A percentile compares a stretch with the other conserved stretches of the same genome.
phyloP scores from a whole-genome alignment of 2,888 invertebrate genomes.

The Halictus quadricinctus region DNA sequence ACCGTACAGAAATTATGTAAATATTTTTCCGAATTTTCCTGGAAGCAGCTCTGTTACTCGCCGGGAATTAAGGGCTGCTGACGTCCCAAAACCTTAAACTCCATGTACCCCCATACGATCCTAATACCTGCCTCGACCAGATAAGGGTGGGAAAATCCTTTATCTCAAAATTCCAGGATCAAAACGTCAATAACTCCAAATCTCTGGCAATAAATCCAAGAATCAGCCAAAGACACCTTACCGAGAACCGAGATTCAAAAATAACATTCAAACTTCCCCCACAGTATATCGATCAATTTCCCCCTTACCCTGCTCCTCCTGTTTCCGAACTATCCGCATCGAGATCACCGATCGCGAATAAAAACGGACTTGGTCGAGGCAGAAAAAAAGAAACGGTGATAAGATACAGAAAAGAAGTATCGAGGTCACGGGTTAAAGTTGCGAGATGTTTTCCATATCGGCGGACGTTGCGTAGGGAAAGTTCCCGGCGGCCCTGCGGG shows the following conservation, averaged over 20 bases:
- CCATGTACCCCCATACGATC: constrained; percentile 1
- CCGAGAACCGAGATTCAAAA: background rate
- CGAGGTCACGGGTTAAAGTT: constrained; percentile 60
- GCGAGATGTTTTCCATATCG: constrained; percentile 74
- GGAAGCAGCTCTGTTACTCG: background rate
- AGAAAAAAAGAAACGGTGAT: constrained; percentile 40
- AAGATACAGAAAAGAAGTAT: constrained; percentile 14
- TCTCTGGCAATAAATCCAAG: background rate
- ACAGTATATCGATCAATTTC: background rate
- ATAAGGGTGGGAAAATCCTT: background rate
- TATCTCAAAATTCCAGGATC: background rate
- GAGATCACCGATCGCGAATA: constrained; percentile 39
- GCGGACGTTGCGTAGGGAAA: constrained; percentile 73
- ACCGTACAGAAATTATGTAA: too few species aligned
- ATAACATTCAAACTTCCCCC: constrained; percentile 1
- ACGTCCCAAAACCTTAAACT: background rate
- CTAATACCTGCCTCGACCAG: background rate
- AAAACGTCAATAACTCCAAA: constrained; percentile 5
- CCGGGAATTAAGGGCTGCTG: background rate
- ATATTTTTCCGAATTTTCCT: background rate
- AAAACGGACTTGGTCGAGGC: constrained; percentile 18
- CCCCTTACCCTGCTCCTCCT: background rate
- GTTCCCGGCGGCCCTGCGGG: constrained; percentile 69
- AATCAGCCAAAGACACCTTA: background rate
- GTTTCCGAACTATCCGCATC: constrained; percentile 15